Base-by-base conservation (phyloP, 2,113 vertebrate genomes). In the Lampris incognitus region DNA sequence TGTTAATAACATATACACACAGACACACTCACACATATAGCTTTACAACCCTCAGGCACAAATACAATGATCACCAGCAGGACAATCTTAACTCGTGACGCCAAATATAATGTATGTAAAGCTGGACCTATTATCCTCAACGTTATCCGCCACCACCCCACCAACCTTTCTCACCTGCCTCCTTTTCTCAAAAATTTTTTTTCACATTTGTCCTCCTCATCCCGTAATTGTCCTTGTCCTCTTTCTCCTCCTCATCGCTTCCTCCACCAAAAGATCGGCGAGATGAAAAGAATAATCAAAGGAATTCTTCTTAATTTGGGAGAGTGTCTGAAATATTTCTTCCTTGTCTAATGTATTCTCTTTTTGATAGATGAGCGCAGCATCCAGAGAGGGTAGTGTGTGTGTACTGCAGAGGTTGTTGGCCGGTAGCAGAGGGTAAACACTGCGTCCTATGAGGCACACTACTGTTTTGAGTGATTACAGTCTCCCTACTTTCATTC, bases 51-150 rank as follows among this genome's bases (percentile, higher is more conserved):
- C 64, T 60, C 38, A 54, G 67, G 66, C 9, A 1, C 42, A 57
- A 65, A 72, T 62, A 5, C n/a, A 71, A 61, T 56, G 13, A 24
- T 84, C 49, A 73, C 37, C 69, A 69, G 54, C 48, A 76, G 54
- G 36, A 74, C 72, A 59, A 55, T 72, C 55, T 66, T 49, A 62
- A 8, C 50, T 77, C 46, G 7, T 61, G 72, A 78, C 41, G 67
- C 61, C 49, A 81, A 81, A 74, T 0, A 1, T 66, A 51, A 63
- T 76, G 71, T 77, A 85, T 74, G 57, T 74, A 66, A 67, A 70
- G 72, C 64, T 60, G 69, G 67, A 84, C 11, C 10, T 69, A 51
- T 39, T 55, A 64, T 68, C 44, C 52, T 63, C 44, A n/a, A 42
- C 65, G 7, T 4, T 46, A 46, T 72, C 64, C 6, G 57, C 42